phyloP scores from a whole-genome alignment of 1,140 invertebrate genomes.

The Condylostylus longicornis region DNA sequence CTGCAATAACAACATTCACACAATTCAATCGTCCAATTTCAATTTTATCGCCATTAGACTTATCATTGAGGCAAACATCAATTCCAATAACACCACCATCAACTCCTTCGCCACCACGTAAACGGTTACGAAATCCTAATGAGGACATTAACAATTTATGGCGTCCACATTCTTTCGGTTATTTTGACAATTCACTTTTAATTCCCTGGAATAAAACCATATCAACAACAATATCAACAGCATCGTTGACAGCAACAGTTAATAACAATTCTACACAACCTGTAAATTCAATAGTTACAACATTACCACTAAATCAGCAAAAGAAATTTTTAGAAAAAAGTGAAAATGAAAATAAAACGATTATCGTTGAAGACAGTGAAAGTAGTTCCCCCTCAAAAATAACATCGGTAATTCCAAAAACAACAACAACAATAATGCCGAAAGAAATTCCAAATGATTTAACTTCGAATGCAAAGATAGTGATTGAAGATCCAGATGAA shows the following conservation, averaged over 20 bases:
- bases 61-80: conserved; percentile 35
- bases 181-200: conserved; percentile 26
- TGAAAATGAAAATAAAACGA: too few species aligned
- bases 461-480: too few species aligned
- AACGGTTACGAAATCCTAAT: conserved; percentile 32
- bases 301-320: too few species aligned
- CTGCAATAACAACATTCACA: conserved; percentile 30
- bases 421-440: neutral
- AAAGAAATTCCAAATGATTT: neutral
- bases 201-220: conserved; percentile 9
- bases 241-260: conserved; percentile 5
- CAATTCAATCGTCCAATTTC: conserved; percentile 23
- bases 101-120: conserved; percentile 39
- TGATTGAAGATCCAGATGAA: conserved; percentile 19
- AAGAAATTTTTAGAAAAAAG: too few species aligned
- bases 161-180: conserved; percentile 33
- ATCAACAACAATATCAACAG: conserved; percentile 6
- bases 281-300: conserved; percentile 4
- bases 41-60: conserved; percentile 37
- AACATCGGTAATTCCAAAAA: neutral
- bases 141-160: conserved; percentile 34
- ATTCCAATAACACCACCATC: conserved; percentile 44
- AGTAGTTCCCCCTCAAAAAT: neutral
- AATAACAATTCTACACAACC: neutral
- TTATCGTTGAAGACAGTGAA: neutral